Evolutionary conservation across 1,140 invertebrate species (phyloP).

Genomic region (Drosophila sulfurigaster): DNA sequence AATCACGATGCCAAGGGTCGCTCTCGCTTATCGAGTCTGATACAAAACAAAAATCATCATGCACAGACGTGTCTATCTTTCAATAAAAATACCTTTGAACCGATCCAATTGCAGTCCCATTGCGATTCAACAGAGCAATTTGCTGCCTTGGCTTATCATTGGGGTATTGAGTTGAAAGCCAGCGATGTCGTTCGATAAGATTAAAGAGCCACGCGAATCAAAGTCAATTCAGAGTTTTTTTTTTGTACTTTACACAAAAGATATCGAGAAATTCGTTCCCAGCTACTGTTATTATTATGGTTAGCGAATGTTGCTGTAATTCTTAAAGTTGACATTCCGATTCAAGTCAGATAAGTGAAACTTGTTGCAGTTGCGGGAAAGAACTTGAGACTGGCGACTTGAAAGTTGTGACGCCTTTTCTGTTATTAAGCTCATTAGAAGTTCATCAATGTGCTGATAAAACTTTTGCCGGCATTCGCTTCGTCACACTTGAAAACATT

Average conservation of each 20-base stretch:
- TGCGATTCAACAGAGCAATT: too few species aligned
- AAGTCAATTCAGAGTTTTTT: slow-evolving; percentile 56
- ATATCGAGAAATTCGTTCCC: slow-evolving; percentile 2
- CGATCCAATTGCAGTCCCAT: slow-evolving; percentile 25
- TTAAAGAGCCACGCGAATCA: slow-evolving; percentile 50
- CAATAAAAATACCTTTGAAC: slow-evolving; percentile 41
- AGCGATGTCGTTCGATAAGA: slow-evolving; percentile 65
- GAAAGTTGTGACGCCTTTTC: slow-evolving; percentile 37
- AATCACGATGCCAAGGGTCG: neutral
- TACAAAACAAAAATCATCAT: slow-evolving; percentile 3
- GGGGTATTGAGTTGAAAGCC: neutral
- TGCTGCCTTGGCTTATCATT: slow-evolving; percentile 47
- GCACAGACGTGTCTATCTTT: slow-evolving; percentile 1
- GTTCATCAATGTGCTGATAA: slow-evolving; percentile 63
- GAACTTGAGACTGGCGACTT: slow-evolving; percentile 8
- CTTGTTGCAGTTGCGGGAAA: slow-evolving; percentile 9
- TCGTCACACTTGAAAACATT: slow-evolving; percentile 66
- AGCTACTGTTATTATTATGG: neutral
- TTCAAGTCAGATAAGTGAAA: slow-evolving; percentile 39
- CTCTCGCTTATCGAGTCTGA: slow-evolving; percentile 27
- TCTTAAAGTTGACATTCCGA: slow-evolving; percentile 21
- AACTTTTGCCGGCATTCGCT: slow-evolving; percentile 51
- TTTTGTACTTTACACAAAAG: neutral
- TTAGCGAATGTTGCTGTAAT: neutral
- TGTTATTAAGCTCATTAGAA: slow-evolving; percentile 72